A percentile compares a stretch with the other conserved stretches of the same genome.
Evolutionary conservation across 2,888 invertebrate genomes (phyloP).

Genomic region (Drosophila acutilabella): DNA sequence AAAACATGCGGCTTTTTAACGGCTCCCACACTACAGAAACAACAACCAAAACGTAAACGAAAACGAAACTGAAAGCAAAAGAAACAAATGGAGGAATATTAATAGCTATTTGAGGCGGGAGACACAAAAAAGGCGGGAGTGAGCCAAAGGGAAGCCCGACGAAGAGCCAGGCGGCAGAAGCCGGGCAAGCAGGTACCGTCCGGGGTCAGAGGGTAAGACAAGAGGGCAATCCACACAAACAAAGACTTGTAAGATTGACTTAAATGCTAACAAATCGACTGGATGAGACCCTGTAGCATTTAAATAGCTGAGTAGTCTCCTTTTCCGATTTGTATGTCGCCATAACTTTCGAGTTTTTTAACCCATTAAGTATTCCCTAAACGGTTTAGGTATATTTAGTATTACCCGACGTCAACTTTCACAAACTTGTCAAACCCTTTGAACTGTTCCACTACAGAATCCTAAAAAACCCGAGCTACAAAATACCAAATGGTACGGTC

Average conservation of each 20-base stretch:
- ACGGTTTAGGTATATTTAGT: too few relatives aligned
- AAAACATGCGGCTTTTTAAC: constrained; percentile 55
- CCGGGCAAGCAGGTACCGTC: background rate
- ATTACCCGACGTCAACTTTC: too few relatives aligned
- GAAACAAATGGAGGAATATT: constrained; percentile 57
- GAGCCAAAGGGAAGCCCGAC: too few relatives aligned
- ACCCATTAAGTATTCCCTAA: too few relatives aligned
- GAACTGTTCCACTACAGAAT: background rate
- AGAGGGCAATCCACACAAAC: background rate
- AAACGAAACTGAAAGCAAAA: constrained; percentile 4
- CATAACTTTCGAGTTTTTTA: too few relatives aligned
- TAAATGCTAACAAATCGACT: too few relatives aligned
- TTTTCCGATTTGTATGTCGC: too few relatives aligned
- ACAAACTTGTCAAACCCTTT: background rate
- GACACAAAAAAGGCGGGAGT: background rate
- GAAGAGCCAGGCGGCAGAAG: background rate
- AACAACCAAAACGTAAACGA: constrained; percentile 11
- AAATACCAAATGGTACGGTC: constrained; percentile 26
- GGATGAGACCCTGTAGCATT: too few relatives aligned
- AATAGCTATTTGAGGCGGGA: constrained; percentile 38
- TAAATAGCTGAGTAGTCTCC: too few relatives aligned
- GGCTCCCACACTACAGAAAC: constrained; percentile 9
- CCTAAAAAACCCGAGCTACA: background rate
- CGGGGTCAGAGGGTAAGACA: background rate
- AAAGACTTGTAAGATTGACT: too few relatives aligned